A percentile compares a stretch with the other conserved stretches of the same genome.
These are phyloP conservation scores for Ochropleura plecta DNA, from an alignment of 2,888 invertebrate species.

Conservation along the genomic window DNA sequence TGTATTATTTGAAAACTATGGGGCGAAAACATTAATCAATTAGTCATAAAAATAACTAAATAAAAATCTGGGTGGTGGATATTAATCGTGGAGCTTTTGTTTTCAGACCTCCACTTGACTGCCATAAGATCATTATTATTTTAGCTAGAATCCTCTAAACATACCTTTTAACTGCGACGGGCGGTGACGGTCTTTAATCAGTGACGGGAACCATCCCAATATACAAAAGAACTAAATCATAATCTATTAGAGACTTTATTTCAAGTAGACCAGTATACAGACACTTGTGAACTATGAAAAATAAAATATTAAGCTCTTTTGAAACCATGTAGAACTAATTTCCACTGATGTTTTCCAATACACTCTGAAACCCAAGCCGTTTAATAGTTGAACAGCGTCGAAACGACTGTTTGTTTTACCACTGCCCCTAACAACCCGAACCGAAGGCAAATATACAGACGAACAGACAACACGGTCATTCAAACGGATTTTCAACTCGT, in stretches of 20 bases:
- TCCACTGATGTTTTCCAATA: not conserved
- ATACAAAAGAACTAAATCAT: not conserved
- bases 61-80: too few relatives aligned
- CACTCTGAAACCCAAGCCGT: not conserved
- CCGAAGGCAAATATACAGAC: constrained; percentile 6
- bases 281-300: not conserved
- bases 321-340: not conserved
- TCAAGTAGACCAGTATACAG: not conserved
- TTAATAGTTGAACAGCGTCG: not conserved
- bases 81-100: too few relatives aligned
- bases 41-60: not conserved
- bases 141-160: not conserved
- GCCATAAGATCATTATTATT: not conserved
- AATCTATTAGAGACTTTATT: not conserved
- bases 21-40: not conserved
- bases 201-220: too few relatives aligned
- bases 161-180: not conserved
- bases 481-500: not conserved
- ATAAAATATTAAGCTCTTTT: not conserved
- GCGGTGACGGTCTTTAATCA: too few relatives aligned
- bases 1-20: not conserved
- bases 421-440: constrained; percentile 17
- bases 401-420: constrained; percentile 9
- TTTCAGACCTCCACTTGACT: not conserved
- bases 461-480: not conserved